phyloP scores from a whole-genome alignment of 64 coral and sea anemone genomes.

The Montipora cactus region DNA sequence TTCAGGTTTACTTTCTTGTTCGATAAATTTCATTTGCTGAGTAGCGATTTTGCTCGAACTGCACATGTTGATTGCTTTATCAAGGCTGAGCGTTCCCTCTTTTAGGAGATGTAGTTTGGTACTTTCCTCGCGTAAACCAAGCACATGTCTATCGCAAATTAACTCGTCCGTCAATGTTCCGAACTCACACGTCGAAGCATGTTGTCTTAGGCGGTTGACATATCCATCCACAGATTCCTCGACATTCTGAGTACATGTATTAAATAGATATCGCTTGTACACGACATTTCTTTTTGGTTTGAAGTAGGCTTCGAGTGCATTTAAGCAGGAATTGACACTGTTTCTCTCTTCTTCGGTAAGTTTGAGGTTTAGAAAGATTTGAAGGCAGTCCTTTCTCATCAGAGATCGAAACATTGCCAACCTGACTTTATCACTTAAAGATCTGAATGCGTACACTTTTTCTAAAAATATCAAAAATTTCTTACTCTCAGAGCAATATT shows the following conservation, averaged over 20 bases:
- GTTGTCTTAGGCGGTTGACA: constrained; percentile 60
- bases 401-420: not conserved
- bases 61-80: not conserved
- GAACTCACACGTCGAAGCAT: constrained; percentile 42
- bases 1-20: no score
- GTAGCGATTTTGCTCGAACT: not conserved
- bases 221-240: constrained; percentile 49
- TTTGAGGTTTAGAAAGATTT: constrained; percentile 1
- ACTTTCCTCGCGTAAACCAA: not conserved
- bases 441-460: no score
- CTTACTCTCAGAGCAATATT: no score
- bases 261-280: constrained; percentile 44
- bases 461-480: no score
- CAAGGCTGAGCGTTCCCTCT: not conserved
- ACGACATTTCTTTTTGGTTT: constrained; percentile 48
- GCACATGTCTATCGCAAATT: constrained; percentile 43
- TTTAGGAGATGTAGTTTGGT: no score
- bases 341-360: not conserved
- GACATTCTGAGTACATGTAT: not conserved
- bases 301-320: not conserved
- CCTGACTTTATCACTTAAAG: no score
- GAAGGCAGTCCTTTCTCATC: constrained; percentile 22
- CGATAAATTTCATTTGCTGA: no score
- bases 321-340: not conserved
- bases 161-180: constrained; percentile 52